Base-by-base conservation (phyloP, 2,113 vertebrate genomes). In the Eublepharis macularius region DNA sequence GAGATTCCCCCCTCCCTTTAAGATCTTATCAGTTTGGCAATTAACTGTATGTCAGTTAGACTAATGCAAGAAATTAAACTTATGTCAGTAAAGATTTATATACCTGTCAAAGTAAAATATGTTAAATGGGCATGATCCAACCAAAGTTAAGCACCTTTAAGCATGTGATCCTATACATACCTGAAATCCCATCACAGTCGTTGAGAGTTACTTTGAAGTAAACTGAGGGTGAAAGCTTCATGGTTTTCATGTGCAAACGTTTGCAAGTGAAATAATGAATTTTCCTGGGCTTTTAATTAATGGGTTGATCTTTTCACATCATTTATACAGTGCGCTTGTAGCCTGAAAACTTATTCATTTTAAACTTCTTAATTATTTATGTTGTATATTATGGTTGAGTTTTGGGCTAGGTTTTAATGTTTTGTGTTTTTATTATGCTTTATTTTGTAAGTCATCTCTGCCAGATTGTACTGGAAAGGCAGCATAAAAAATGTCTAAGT, bases 41-140 rank as follows among this genome's bases (percentile, higher is more conserved):
- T 65, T 80, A 41, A 77, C 26, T 65, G 78, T 86, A 74, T 80
- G 54, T 17, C 63, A 54, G 26, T 84, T 49, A 68, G 51, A 80
- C 80, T 85, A 73, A 85, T 36, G 68, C 68, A 74, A 75, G 54
- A 45, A 74, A 74, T 81, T 47, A 70, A 70, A 12, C n/a, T 34
- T 69, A 68, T 68, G 66, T 84, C 75, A 84, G 74, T 69, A 77
- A 51, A 77, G 66, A 84, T 80, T 72, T 72, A 73, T 36, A 47
- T 32, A 69, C 36, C 36, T 39, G 16, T 21, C 10, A 51, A 77
- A 63, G 2, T 66, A 54, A 68, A 66, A 36, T 80, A 47, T 74
- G 69, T 36, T 29, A 21, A 80, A 14, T 63, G 54, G n/a, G 10
- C n/a, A 29, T 32, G 3, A 74, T 49, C 4, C 69, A 49, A 29